Evolutionary conservation across 1,140 invertebrate genomes (phyloP), one percentile per base, ranked within the genome.

Genomic region (Lepidurus apus): DNA sequence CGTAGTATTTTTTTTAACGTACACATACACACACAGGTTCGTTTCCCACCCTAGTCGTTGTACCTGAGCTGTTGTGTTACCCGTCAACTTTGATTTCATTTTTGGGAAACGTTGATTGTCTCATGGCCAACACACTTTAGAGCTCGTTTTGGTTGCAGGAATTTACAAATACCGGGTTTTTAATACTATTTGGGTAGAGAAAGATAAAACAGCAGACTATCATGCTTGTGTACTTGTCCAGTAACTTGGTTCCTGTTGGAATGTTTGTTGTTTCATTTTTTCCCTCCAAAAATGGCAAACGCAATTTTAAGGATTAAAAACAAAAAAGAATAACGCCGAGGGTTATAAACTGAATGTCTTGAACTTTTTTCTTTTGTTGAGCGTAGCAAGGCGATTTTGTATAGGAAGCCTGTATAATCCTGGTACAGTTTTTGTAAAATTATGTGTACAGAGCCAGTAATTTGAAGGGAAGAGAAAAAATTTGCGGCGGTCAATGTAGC

Each of bases 391-490:
- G 53, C 53, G 53, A n/a, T 47, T 65, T 65, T 65, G 53, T 65
- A 65, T 65, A 65, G 53, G 53, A 65, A 65, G 3, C 17, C 53
- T 65, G 53, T 65, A 65, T 65, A 65, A 65, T 65, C 53, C 17
- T 65, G 53, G 53, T 65, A 65, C 53, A 65, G 53, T 65, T 65
- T 65, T 65, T 65, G 53, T 65, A 65, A 65, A 65, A 65, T 65
- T 65, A 65, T 65, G 21, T 65, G 53, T 65, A 65, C 53, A 65
- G 53, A 21, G 53, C 53, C 53, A 65, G 53, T 65, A 65, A 65
- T 65, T 21, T 65, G 17, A 65, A 65, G 53, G 53, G n/a, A 65
- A 1, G 53, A 3, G 21, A 5, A 65, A 17, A 65, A n/a, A n/a
- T 21, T 65, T 65, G 45, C 17, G 45, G 10, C 45, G 10, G 45